A percentile compares a stretch with the other conserved stretches of the same genome.
phyloP scores from a whole-genome alignment of 2,888 invertebrate species.

The Sinelater perroti region DNA sequence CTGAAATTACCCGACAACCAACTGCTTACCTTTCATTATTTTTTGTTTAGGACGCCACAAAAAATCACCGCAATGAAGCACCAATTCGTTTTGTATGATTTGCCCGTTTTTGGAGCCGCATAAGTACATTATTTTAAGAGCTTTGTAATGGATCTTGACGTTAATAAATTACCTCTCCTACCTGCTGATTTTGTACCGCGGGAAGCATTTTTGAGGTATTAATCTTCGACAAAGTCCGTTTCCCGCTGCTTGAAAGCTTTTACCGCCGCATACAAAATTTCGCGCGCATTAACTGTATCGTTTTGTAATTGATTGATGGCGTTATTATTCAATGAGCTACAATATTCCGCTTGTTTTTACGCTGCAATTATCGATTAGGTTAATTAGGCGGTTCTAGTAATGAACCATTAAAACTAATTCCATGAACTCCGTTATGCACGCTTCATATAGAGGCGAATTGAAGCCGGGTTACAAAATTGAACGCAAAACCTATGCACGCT shows the following conservation, averaged over 20 bases:
- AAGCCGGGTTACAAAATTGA: too few relatives aligned
- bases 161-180: conserved; percentile 3
- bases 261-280: neutral
- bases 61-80: neutral
- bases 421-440: too few relatives aligned
- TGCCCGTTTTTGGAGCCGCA: neutral
- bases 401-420: too few relatives aligned
- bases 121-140: conserved; percentile 2
- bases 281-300: neutral
- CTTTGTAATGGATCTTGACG: conserved; percentile 7
- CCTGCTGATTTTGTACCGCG: conserved; percentile 2
- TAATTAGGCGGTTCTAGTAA: too few relatives aligned
- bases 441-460: too few relatives aligned
- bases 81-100: neutral
- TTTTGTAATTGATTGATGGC: too few relatives aligned
- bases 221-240: neutral
- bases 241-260: neutral
- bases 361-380: too few relatives aligned
- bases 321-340: too few relatives aligned
- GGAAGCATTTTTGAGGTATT: neutral
- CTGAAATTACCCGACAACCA: too few relatives aligned
- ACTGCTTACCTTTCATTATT: conserved; percentile 9
- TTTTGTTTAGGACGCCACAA: neutral
- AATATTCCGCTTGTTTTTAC: too few relatives aligned
- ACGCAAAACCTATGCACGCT: too few relatives aligned